Evolutionary conservation across 2,888 invertebrate genomes (phyloP).

Genomic region (Coremacera marginata): DNA sequence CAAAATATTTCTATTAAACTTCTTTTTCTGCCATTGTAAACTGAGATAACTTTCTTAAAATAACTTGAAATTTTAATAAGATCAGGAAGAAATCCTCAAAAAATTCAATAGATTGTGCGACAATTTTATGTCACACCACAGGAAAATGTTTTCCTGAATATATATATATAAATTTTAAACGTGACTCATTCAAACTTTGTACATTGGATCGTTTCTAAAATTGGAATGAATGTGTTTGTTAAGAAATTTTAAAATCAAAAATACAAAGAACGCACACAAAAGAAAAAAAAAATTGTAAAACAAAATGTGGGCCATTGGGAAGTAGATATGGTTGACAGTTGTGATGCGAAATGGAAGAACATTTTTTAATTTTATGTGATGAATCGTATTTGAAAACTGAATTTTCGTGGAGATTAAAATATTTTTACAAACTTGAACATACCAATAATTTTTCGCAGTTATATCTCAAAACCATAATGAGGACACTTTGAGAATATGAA

Average conservation of each 20-base stretch:
- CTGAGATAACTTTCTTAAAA: background rate
- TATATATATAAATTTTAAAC: background rate
- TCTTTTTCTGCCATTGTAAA: background rate
- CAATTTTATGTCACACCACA: background rate
- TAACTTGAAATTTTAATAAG: slow-evolving; percentile 1
- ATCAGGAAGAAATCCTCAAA: background rate
- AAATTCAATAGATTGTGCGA: too few relatives aligned
- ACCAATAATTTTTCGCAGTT: too few relatives aligned
- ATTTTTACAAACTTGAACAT: too few relatives aligned
- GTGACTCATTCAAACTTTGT: background rate
- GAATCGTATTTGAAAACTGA: too few relatives aligned
- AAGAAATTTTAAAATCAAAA: background rate
- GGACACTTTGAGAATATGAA: too few relatives aligned
- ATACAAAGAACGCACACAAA: background rate
- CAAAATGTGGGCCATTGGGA: slow-evolving; percentile 23
- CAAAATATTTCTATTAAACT: too few relatives aligned
- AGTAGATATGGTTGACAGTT: slow-evolving; percentile 16
- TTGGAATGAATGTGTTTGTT: slow-evolving; percentile 21
- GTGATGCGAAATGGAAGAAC: background rate
- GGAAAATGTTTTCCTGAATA: background rate
- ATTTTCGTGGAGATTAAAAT: too few relatives aligned
- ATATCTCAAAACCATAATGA: too few relatives aligned
- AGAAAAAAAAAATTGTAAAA: background rate
- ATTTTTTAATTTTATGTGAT: too few relatives aligned
- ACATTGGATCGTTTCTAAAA: slow-evolving; percentile 26